Evolutionary conservation across 2,113 vertebrate genomes (phyloP).

Genomic region (Archocentrus centrarchus): DNA sequence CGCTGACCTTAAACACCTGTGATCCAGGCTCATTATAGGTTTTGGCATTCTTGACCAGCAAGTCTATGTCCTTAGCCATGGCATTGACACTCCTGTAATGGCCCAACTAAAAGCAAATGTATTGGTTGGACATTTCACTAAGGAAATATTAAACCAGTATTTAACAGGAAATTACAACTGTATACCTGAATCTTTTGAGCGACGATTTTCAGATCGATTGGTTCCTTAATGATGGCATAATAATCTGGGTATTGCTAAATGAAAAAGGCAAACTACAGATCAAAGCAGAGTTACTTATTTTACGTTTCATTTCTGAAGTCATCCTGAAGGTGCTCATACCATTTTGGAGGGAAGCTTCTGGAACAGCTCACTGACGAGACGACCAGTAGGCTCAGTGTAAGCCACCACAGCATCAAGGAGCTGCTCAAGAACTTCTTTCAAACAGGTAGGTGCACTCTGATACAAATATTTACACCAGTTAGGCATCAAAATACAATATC

Average conservation of each 20-base stretch:
- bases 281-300: background rate
- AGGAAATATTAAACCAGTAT: background rate
- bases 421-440: slow-evolving; percentile 94
- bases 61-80: slow-evolving; percentile 97
- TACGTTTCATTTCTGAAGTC: background rate
- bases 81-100: slow-evolving; percentile 92
- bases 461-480: slow-evolving; percentile 1
- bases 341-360: slow-evolving; percentile 99
- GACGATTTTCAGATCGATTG: slow-evolving; percentile 96
- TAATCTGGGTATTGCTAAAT: slow-evolving; percentile 99
- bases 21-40: slow-evolving; percentile 98
- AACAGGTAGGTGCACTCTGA: slow-evolving; percentile 86
- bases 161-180: background rate
- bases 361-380: slow-evolving; percentile 95
- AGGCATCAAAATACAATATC: background rate
- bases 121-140: background rate
- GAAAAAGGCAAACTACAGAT: slow-evolving; percentile 28
- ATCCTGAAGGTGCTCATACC: slow-evolving; percentile 76
- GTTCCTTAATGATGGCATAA: slow-evolving; percentile 99
- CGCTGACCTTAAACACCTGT: slow-evolving; percentile 95
- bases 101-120: slow-evolving; percentile 82
- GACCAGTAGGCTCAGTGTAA: slow-evolving; percentile 91
- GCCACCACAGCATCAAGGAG: slow-evolving; percentile 92
- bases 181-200: slow-evolving; percentile 96
- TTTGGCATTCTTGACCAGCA: slow-evolving; percentile 97